phyloP scores from a whole-genome alignment of 2,888 invertebrate species.

The Aleiodes alternator region DNA sequence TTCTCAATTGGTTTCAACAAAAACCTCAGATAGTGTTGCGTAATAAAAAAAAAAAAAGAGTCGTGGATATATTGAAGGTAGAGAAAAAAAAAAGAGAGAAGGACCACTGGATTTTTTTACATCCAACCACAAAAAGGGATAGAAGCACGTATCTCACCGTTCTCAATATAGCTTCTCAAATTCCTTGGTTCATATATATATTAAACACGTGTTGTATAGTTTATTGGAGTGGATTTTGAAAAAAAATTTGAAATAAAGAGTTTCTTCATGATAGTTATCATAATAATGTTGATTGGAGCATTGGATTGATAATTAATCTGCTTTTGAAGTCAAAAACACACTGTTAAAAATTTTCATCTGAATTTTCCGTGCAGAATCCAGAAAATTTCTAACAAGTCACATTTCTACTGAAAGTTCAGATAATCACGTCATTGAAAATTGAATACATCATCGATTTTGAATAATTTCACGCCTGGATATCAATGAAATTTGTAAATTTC shows the following conservation, averaged over 20 bases:
- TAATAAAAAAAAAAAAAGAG: constrained; percentile 11
- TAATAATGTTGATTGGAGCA: too few relatives aligned
- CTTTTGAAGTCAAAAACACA: too few relatives aligned
- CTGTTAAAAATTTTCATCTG: too few relatives aligned
- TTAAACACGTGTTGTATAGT: constrained; percentile 8
- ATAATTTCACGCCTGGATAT: too few relatives aligned
- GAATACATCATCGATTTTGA: too few relatives aligned
- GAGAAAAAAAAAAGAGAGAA: background rate
- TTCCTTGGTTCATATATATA: constrained; percentile 1
- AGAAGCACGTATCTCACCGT: constrained; percentile 12
- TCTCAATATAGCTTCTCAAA: constrained; percentile 24
- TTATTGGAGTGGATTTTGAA: background rate
- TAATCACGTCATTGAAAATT: too few relatives aligned
- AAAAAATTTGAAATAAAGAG: background rate
- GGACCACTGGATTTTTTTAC: constrained; percentile 4
- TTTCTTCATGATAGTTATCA: background rate
- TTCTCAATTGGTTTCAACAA: constrained; percentile 13
- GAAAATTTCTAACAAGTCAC: too few relatives aligned
- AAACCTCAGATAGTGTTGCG: constrained; percentile 28
- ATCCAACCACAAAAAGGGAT: constrained; percentile 17
- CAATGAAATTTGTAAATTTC: too few relatives aligned
- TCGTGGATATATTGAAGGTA: background rate
- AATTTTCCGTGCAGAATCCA: too few relatives aligned
- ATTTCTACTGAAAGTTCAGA: too few relatives aligned
- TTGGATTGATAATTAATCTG: too few relatives aligned